phyloP scores from a whole-genome alignment of 2,113 vertebrate species.

The Halcyon senegalensis region DNA sequence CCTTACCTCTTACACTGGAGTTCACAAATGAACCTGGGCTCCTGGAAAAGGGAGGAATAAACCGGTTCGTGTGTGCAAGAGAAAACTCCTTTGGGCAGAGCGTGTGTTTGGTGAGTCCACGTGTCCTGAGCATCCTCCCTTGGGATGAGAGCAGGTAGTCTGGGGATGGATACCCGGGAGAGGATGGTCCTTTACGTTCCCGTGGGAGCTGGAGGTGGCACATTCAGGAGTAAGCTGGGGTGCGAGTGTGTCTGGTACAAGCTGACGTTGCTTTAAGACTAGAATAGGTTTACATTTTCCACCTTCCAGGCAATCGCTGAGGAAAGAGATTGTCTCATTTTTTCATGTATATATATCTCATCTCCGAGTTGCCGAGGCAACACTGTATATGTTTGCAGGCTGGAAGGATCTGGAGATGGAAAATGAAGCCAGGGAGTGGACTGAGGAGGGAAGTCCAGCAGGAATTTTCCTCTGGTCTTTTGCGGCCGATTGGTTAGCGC shows the following conservation, averaged over 20 bases:
- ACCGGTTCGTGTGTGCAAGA: accelerated
- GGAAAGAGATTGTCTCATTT: slow-evolving; percentile 58
- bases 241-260: neutral
- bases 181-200: accelerated
- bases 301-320: slow-evolving; percentile 31
- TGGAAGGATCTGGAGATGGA: slow-evolving; percentile 74
- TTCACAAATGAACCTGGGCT: neutral
- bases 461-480: slow-evolving; percentile 68
- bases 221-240: accelerated
- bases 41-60: neutral
- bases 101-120: accelerated
- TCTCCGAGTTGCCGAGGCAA: slow-evolving; percentile 63
- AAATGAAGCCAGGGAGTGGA: slow-evolving; percentile 73
- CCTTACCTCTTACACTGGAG: neutral
- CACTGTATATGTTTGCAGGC: slow-evolving; percentile 75
- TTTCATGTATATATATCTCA: slow-evolving; percentile 51
- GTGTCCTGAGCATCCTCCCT: neutral
- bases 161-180: accelerated
- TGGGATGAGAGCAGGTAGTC: neutral
- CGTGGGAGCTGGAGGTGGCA: neutral
- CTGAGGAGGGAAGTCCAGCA: slow-evolving; percentile 55
- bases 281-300: slow-evolving; percentile 14
- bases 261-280: neutral
- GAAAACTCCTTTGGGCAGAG: neutral
- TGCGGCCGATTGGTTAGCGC: slow-evolving; percentile 35